phyloP scores from a whole-genome alignment of 2,888 invertebrate genomes.

The Polietes domitor region DNA sequence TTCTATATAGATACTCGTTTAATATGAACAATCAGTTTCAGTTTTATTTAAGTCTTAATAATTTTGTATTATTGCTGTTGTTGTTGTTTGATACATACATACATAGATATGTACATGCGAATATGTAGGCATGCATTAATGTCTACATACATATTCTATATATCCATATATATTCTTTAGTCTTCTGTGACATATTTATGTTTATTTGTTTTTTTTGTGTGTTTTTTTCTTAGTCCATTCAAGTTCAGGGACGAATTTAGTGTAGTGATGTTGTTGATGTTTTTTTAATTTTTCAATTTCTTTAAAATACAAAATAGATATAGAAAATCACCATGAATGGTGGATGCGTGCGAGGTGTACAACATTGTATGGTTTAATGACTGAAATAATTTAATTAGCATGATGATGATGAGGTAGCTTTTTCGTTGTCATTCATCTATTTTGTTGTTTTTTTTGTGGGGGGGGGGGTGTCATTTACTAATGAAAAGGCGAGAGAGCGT shows the following conservation, averaged over 20 bases:
- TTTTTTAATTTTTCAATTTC: neutral
- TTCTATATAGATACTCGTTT: too few species aligned
- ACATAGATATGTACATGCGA: too few species aligned
- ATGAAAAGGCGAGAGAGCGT: too few species aligned
- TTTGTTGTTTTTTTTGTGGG: too few species aligned
- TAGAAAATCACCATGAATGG: neutral
- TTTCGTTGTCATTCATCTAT: too few species aligned
- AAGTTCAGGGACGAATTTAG: constrained; percentile 65
- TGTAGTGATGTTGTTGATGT: neutral
- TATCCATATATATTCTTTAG: neutral
- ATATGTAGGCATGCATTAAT: too few species aligned
- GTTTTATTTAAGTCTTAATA: neutral
- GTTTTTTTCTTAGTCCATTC: constrained; percentile 16
- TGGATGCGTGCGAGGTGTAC: neutral
- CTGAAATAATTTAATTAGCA: too few species aligned
- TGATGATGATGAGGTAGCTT: too few species aligned
- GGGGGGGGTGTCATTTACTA: too few species aligned
- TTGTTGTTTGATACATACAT: neutral
- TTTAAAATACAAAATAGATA: neutral
- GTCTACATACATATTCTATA: too few species aligned
- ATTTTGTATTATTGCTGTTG: neutral
- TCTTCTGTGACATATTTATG: constrained; percentile 7
- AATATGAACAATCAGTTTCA: too few species aligned
- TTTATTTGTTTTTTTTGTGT: constrained; percentile 21
- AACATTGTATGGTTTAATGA: too few species aligned